Conservation (phyloP, 2,113 vertebrate genomes). For the Silurus glanis region DNA sequence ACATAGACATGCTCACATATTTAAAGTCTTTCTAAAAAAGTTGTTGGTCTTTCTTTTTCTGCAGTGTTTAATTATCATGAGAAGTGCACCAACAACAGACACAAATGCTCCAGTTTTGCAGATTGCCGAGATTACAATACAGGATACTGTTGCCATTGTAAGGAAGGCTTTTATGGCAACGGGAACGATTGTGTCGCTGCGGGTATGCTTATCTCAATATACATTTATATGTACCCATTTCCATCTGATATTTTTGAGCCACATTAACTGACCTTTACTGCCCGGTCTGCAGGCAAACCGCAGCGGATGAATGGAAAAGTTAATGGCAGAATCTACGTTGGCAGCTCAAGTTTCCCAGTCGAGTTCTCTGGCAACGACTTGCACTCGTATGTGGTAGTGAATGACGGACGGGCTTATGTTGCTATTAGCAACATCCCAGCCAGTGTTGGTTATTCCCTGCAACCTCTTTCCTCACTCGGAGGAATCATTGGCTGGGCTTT, state of each 20-base stretch:
- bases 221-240: neutral
- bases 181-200: conserved; percentile 90
- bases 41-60: conserved; percentile 39
- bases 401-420: conserved; percentile 91
- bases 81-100: conserved; percentile 80
- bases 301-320: conserved; percentile 94
- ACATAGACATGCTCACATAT: neutral
- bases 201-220: conserved; percentile 69
- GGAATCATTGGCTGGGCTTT: conserved; percentile 95
- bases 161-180: conserved; percentile 88
- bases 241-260: neutral
- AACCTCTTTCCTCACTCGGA: conserved; percentile 83
- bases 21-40: too few relatives aligned
- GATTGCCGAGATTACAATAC: conserved; percentile 83
- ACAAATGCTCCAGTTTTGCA: conserved; percentile 86
- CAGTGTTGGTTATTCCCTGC: conserved; percentile 80
- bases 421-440: conserved; percentile 89
- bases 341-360: conserved; percentile 72
- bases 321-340: conserved; percentile 82
- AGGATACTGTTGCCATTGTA: conserved; percentile 90
- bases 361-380: conserved; percentile 85
- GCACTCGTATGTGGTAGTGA: conserved; percentile 93
- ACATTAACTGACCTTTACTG: neutral
- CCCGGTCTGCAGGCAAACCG: conserved; percentile 79
- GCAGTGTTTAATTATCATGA: conserved; percentile 89